Base-by-base conservation (phyloP, 2,888 invertebrate genomes). In the Drosophila kanekoi region DNA sequence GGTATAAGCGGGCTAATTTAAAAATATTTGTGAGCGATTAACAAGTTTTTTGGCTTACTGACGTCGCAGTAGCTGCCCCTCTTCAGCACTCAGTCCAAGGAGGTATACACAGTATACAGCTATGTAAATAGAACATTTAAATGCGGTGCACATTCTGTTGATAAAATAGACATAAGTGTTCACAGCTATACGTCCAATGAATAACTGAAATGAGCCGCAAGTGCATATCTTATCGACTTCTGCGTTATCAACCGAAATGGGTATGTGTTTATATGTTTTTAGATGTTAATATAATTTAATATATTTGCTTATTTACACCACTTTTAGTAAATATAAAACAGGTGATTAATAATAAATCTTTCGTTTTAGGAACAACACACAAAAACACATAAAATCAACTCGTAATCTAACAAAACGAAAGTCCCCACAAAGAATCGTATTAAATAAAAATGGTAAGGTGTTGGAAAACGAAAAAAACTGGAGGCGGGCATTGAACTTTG, bases 121-220 rank as follows among this genome's bases (percentile, higher is more conserved):
- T 49, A 79, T 10, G 48, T 67, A 79, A 63, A 66, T 13, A 63
- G 56, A 37, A 43, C 23, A 72, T 52, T 60, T 66, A 35, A 57
- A 64, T 67, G 51, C 49, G 59, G 51, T 69, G 62, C 48, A 67
- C 77, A 80, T 75, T 71, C 44, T 28, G 23, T 48, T 63, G 9
- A 38, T 54, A 41, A 51, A 62, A 57, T 56, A 54, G 43, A 32
- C n/a, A 33, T 14, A 20, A 28, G 44, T 61, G 38, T 49, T 52
- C 20, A 53, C 59, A 51, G 53, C 23, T 64, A 48, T 18, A 53
- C 44, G 45, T 40, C 13, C 45, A 18, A 8, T 8, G 47, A 58
- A 18, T 49, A 33, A 77, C 77, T 64, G 66, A 4, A 11, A 14
- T 16, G 33, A 33, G 28, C 11, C 32, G n/a, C 52, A 18, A 54